A percentile compares a stretch with the other conserved stretches of the same genome.
Conservation (phyloP, 1,140 invertebrate genomes). For the Megathymus violae region DNA sequence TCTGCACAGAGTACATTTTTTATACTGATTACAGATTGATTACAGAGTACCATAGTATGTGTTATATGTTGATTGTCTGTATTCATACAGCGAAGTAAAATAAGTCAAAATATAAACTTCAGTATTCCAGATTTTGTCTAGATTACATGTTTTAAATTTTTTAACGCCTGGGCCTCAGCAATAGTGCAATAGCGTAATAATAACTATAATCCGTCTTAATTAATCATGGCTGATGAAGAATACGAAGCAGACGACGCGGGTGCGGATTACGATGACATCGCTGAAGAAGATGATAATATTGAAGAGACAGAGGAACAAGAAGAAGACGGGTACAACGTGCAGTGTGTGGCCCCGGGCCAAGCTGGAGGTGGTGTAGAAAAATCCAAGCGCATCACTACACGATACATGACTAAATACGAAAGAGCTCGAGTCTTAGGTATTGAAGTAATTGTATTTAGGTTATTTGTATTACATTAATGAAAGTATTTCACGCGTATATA, state of each 20-base stretch:
- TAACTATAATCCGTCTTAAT: slow-evolving; percentile 5
- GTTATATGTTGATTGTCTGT: too few relatives aligned
- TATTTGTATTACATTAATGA: neutral
- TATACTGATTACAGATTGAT: too few relatives aligned
- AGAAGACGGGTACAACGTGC: slow-evolving; percentile 88
- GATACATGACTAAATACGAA: slow-evolving; percentile 98
- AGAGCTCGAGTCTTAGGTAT: slow-evolving; percentile 75
- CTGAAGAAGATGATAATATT: slow-evolving; percentile 75
- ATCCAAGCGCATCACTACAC: slow-evolving; percentile 93
- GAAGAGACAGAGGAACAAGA: slow-evolving; percentile 79
- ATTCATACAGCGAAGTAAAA: too few relatives aligned
- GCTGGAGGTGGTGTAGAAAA: slow-evolving; percentile 90
- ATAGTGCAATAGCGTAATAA: neutral
- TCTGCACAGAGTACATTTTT: too few relatives aligned
- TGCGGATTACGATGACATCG: slow-evolving; percentile 77
- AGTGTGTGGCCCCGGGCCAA: slow-evolving; percentile 88
- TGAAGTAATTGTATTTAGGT: slow-evolving; percentile 2
- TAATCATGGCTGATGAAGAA: slow-evolving; percentile 72
- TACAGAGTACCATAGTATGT: too few relatives aligned
- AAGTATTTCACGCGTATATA: too few relatives aligned
- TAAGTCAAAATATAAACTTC: too few relatives aligned
- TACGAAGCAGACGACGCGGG: slow-evolving; percentile 75
- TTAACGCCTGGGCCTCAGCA: neutral
- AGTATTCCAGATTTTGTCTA: too few relatives aligned
- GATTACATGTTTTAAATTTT: too few relatives aligned